Conservation (phyloP, 92 coral and sea anemone species). For the Phenganax stokvisi region DNA sequence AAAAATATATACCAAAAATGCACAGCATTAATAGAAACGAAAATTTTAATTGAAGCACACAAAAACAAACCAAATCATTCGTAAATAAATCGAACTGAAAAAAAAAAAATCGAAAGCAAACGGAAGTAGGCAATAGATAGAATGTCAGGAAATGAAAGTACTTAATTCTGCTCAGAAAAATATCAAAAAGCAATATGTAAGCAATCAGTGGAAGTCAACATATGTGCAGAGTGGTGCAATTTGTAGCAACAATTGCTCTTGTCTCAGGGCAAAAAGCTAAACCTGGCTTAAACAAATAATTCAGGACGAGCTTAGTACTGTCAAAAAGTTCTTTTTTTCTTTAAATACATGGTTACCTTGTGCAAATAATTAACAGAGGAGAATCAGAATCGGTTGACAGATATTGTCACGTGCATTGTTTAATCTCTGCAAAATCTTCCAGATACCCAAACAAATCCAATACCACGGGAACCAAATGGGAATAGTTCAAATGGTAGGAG, state of each 20-base stretch:
- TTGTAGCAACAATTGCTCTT: no score
- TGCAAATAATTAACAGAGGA: conserved; percentile 2
- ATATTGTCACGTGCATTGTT: conserved; percentile 1
- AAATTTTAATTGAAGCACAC: not conserved
- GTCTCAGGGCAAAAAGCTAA: no score
- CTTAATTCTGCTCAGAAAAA: not conserved
- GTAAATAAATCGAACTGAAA: not conserved
- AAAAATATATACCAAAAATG: no score
- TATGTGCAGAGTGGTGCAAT: not conserved
- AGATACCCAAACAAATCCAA: conserved; percentile 2
- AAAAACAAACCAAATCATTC: not conserved
- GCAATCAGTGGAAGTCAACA: no score
- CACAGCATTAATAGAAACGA: not conserved
- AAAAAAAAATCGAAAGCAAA: not conserved
- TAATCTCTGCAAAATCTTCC: conserved; percentile 11
- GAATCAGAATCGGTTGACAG: conserved; percentile 6
- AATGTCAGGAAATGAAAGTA: not conserved
- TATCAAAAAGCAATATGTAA: no score
- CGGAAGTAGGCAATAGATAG: not conserved
- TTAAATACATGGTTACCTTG: not conserved
- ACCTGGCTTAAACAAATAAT: no score
- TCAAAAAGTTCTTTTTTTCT: not conserved
- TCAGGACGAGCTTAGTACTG: not conserved
- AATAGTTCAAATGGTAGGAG: not conserved
- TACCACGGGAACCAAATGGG: not conserved